phyloP scores from a whole-genome alignment of 2,113 vertebrate species.

The Syrrhaptes paradoxus region DNA sequence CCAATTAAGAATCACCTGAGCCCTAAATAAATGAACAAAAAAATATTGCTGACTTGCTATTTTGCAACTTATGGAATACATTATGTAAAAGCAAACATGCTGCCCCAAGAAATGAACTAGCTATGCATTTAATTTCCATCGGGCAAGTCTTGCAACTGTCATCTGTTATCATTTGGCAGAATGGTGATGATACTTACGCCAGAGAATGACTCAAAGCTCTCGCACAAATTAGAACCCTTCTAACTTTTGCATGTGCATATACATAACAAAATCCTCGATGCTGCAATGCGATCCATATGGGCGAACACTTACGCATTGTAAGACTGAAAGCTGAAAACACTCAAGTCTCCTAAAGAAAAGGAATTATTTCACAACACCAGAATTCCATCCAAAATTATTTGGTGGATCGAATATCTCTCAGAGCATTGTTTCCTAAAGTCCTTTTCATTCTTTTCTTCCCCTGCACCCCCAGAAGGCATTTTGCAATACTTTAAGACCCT shows the following conservation, averaged over 20 bases:
- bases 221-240: neutral
- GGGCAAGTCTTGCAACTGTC: neutral
- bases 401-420: neutral
- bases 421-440: neutral
- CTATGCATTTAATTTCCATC: neutral
- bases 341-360: neutral
- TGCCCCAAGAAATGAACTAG: neutral
- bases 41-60: neutral
- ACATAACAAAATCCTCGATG: neutral
- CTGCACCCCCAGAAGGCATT: neutral
- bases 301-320: neutral
- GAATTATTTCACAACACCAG: neutral
- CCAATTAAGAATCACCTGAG: neutral
- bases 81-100: neutral
- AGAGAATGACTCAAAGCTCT: conserved; percentile 12
- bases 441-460: neutral
- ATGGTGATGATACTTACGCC: neutral
- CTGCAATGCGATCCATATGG: neutral
- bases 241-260: neutral
- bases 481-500: neutral
- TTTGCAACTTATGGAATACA: neutral
- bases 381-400: neutral
- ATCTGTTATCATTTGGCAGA: neutral
- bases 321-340: neutral
- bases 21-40: neutral